Evolutionary conservation across 2,888 invertebrate genomes (phyloP).

Genomic region (Morpho deidamia): DNA sequence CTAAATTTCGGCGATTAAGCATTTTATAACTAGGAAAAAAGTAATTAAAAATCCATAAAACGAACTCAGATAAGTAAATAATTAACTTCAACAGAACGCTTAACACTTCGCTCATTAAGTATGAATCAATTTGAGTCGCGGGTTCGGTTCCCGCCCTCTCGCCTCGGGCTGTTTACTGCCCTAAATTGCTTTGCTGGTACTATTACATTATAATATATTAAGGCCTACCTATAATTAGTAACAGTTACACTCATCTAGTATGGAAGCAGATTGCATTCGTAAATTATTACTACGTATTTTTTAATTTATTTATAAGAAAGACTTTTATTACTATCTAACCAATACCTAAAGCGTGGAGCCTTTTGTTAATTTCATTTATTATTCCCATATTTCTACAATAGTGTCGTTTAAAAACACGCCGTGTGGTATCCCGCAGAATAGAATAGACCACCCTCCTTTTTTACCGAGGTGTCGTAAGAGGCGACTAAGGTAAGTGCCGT

Average conservation of each 20-base stretch:
- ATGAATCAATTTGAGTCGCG: constrained; percentile 52
- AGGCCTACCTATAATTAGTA: constrained; percentile 17
- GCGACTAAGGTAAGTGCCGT: no score
- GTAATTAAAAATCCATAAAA: constrained; percentile 35
- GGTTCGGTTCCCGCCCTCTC: constrained; percentile 30
- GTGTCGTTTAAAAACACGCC: no score
- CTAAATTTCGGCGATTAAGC: background rate
- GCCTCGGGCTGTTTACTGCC: constrained; percentile 37
- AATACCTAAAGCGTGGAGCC: no score
- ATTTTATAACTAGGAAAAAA: constrained; percentile 14
- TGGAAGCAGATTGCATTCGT: constrained; percentile 3
- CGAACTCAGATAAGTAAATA: constrained; percentile 29
- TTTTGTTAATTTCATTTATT: no score
- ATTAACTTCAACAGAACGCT: constrained; percentile 37
- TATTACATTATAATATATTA: constrained; percentile 20
- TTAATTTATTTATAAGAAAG: background rate
- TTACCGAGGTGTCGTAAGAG: no score
- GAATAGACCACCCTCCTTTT: no score
- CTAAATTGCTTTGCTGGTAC: constrained; percentile 31
- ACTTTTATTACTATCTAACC: no score
- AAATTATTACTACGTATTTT: constrained; percentile 3
- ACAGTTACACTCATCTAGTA: constrained; percentile 17
- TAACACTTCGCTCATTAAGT: constrained; percentile 58
- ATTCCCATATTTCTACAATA: no score
- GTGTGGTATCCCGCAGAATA: no score